phyloP scores from a whole-genome alignment of 2,888 invertebrate species.

The Zygaena filipendulae region DNA sequence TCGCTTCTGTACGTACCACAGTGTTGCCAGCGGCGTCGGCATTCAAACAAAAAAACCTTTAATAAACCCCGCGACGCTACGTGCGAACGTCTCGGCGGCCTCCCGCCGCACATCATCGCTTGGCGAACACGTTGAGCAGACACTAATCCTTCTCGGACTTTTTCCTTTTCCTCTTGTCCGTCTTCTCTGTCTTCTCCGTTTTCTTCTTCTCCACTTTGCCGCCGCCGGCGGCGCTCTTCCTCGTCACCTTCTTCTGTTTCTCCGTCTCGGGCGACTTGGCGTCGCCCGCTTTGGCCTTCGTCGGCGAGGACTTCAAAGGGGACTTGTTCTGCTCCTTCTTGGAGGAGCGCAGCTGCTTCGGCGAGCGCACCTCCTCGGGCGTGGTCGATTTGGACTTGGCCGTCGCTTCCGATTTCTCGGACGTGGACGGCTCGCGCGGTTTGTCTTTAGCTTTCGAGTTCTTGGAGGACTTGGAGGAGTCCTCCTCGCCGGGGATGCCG shows the following conservation, averaged over 20 bases:
- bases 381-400: constrained; percentile 22
- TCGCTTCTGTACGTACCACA: no score
- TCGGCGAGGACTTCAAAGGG: constrained; percentile 38
- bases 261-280: constrained; percentile 32
- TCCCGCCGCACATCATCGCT: no score
- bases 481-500: constrained; percentile 47
- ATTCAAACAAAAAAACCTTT: no score
- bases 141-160: constrained; percentile 60
- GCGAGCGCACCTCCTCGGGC: constrained; percentile 31
- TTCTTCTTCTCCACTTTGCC: constrained; percentile 25
- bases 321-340: constrained; percentile 35
- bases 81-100: no score
- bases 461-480: constrained; percentile 16
- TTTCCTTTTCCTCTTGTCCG: constrained; percentile 35
- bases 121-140: constrained; percentile 47
- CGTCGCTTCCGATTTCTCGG: constrained; percentile 18
- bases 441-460: constrained; percentile 17
- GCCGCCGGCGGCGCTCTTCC: no score
- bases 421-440: constrained; percentile 15
- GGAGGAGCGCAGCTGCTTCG: constrained; percentile 43
- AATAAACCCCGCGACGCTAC: no score
- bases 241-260: constrained; percentile 27
- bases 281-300: constrained; percentile 38
- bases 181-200: constrained; percentile 23
- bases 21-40: no score